phyloP scores from a whole-genome alignment of 2,113 vertebrate genomes.

The Lasiurus cinereus region DNA sequence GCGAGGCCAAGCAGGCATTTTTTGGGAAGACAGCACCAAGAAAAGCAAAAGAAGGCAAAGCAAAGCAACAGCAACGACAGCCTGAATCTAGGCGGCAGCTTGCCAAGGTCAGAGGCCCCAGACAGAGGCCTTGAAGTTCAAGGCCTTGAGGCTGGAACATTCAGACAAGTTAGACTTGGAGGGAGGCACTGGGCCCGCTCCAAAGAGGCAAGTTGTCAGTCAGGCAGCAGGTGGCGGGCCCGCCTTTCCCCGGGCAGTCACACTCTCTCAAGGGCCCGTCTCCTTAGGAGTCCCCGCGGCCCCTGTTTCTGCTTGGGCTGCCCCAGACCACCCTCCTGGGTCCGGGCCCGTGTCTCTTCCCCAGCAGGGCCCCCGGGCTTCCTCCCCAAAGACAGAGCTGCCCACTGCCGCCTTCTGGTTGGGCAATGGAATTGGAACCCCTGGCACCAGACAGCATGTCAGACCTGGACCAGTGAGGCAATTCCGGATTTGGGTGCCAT shows the following conservation, averaged over 20 bases:
- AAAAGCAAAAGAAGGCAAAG: background rate
- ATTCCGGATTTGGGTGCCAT: background rate
- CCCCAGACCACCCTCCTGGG: background rate
- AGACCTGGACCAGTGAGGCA: accelerated
- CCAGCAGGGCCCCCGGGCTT: background rate
- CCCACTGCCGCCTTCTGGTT: background rate
- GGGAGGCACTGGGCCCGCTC: background rate
- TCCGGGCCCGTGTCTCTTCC: background rate
- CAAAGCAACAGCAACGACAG: background rate
- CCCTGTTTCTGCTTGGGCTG: too few species aligned
- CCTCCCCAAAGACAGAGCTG: background rate
- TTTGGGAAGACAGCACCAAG: background rate
- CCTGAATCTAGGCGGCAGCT: background rate
- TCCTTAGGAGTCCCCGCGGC: accelerated
- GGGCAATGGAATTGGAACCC: background rate
- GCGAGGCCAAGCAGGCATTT: background rate
- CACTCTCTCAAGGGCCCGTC: background rate
- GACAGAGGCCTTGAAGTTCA: background rate
- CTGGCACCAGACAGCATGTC: background rate
- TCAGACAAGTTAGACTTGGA: background rate
- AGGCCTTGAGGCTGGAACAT: background rate
- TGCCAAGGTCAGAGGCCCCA: background rate
- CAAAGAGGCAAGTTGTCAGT: background rate
- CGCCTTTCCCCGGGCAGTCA: accelerated
- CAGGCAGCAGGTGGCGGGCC: background rate